Conservation (phyloP, 1,140 invertebrate species). For the Metopolophium dirhodum region DNA sequence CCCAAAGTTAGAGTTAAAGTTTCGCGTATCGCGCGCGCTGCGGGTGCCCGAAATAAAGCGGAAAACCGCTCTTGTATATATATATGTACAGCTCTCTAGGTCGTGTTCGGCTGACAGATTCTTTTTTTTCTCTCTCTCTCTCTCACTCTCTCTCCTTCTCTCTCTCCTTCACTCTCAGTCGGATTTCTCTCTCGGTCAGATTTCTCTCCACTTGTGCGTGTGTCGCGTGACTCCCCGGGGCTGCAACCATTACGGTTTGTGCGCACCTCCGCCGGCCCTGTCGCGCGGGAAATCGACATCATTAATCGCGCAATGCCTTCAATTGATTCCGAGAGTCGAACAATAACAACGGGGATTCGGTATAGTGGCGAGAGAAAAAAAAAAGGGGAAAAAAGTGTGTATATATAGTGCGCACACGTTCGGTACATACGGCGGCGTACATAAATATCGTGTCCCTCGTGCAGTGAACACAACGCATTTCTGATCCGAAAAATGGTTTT, state of each 20-base stretch:
- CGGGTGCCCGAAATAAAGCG: conserved; percentile 7
- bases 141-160: neutral
- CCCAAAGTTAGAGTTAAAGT: conserved; percentile 33
- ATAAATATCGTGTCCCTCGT: conserved; percentile 1
- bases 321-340: conserved; percentile 35
- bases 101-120: conserved; percentile 22
- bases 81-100: neutral
- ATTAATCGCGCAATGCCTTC: conserved; percentile 51
- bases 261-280: neutral
- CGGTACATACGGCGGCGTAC: neutral
- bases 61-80: neutral
- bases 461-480: neutral
- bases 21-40: neutral
- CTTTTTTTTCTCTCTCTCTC: neutral
- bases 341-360: conserved; percentile 33
- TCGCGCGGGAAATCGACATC: conserved; percentile 29
- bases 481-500: conserved; percentile 21
- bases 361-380: neutral
- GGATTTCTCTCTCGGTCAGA: neutral
- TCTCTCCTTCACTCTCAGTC: neutral
- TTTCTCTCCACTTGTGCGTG: neutral
- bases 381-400: neutral
- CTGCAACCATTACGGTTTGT: conserved; percentile 23
- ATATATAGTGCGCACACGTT: neutral
- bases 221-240: conserved; percentile 37